Evolutionary conservation across 2,888 invertebrate genomes (phyloP), one percentile per base, ranked within the genome.

Genomic region (Nemotelus nigrinus): DNA sequence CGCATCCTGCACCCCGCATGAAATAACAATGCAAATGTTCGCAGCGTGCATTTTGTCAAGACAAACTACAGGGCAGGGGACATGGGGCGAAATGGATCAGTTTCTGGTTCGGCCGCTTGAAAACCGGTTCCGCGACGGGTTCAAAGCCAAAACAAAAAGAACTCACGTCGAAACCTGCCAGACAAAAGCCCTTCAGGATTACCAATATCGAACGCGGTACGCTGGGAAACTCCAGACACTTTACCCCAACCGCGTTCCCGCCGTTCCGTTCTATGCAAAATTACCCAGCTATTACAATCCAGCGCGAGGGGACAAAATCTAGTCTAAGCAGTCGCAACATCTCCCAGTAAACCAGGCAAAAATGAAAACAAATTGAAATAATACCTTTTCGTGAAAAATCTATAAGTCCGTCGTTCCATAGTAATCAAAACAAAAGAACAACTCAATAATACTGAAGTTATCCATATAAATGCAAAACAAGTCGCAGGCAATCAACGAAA

Each of bases 341-440:
- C 6, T 63, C 43, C n/a, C 39, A 45, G 65, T 7, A 47, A 65
- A 65, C 7, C 65, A 47, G 7, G 25, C 58, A 2, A 65, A 65
- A 74, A 50, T 60, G 88, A 67, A 41, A 47, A 88, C 88, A 88
- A 88, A 81, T 88, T 84, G 83, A 85, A 87, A 89, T 91, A 92
- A 91, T 92, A 93, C 92, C 92, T 93, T 92, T 92, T 92, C 88
- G 92, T 92, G 91, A 91, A 92, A 91, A 92, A 92, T 90, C 92
- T 92, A 90, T 91, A 92, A 90, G 91, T 91, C 90, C 92, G 91
- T 90, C 92, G 92, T 91, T 92, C 92, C 92, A 92, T 92, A 90
- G 90, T 91, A 91, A 90, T 78, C 76, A 80, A 81, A 81, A 80
- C 63, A 81, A 81, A 80, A 79, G 60, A 48, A 60, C 25, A 68